phyloP scores from a whole-genome alignment of 2,113 vertebrate species.

The Malurus cyaneus region DNA sequence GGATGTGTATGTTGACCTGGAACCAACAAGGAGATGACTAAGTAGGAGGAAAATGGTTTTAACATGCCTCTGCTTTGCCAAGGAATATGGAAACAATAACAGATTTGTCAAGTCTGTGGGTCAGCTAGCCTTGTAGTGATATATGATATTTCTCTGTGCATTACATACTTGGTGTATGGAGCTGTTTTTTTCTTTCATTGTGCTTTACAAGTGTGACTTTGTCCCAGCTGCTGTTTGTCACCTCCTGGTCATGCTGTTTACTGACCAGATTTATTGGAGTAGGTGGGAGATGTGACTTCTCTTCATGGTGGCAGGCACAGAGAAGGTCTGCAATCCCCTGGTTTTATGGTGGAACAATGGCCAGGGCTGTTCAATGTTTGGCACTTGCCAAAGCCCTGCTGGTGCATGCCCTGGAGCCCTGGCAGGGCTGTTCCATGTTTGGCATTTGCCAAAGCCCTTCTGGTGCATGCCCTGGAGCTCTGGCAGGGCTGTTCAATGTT shows the following conservation, averaged over 20 bases:
- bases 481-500: too few species aligned
- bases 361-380: background rate
- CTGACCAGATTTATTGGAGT: background rate
- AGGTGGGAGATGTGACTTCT: background rate
- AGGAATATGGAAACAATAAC: conserved; percentile 56
- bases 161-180: background rate
- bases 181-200: background rate
- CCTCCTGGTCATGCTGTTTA: background rate
- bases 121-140: conserved; percentile 37
- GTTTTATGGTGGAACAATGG: background rate
- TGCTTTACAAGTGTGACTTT: background rate
- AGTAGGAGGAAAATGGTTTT: conserved; percentile 55
- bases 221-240: background rate
- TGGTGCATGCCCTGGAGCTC: too few species aligned
- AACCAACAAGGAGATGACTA: conserved; percentile 59
- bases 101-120: conserved; percentile 44
- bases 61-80: conserved; percentile 49
- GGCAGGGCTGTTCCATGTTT: too few species aligned
- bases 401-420: too few species aligned
- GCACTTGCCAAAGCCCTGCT: background rate
- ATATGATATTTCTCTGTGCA: conserved; percentile 16
- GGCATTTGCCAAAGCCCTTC: too few species aligned
- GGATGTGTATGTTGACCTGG: conserved; percentile 32
- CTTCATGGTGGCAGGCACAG: background rate
- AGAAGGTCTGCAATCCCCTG: background rate